Evolutionary conservation across 2,888 invertebrate species (phyloP).

Genomic region (Perizoma affinitatum): DNA sequence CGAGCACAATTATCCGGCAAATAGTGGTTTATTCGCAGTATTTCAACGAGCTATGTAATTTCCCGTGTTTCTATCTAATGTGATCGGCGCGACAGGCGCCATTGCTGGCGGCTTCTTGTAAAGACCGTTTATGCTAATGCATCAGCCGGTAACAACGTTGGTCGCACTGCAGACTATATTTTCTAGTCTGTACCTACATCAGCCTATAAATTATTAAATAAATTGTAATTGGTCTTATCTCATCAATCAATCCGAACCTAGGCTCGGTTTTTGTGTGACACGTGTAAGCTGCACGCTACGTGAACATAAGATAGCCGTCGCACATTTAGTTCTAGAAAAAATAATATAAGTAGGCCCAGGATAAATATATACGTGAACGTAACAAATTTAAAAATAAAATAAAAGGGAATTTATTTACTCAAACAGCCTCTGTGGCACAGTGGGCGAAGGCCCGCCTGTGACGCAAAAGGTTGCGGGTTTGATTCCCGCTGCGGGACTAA

Average conservation of each 20-base stretch:
- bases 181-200: conserved; percentile 31
- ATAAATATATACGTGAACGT: no score
- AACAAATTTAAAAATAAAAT: no score
- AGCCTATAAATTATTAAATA: conserved; percentile 74
- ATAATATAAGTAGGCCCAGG: no score
- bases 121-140: conserved; percentile 77
- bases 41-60: conserved; percentile 75
- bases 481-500: no score
- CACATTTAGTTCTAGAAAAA: no score
- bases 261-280: conserved; percentile 47
- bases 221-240: conserved; percentile 67
- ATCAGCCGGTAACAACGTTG: conserved; percentile 57
- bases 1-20: conserved; percentile 70
- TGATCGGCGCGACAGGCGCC: conserved; percentile 77
- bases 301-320: no score
- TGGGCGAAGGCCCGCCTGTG: no score
- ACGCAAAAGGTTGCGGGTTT: no score
- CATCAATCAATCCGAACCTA: conserved; percentile 61
- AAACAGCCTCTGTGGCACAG: no score
- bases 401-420: no score
- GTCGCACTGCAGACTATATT: conserved; percentile 52
- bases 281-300: conserved; percentile 36
- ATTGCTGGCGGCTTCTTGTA: conserved; percentile 67
- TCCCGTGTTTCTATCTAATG: conserved; percentile 72
- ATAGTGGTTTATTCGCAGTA: conserved; percentile 72